Evolutionary conservation across 2,797 vertebrate species (phyloP), one percentile per base, ranked within the genome.

Genomic region (Geotria australis): DNA sequence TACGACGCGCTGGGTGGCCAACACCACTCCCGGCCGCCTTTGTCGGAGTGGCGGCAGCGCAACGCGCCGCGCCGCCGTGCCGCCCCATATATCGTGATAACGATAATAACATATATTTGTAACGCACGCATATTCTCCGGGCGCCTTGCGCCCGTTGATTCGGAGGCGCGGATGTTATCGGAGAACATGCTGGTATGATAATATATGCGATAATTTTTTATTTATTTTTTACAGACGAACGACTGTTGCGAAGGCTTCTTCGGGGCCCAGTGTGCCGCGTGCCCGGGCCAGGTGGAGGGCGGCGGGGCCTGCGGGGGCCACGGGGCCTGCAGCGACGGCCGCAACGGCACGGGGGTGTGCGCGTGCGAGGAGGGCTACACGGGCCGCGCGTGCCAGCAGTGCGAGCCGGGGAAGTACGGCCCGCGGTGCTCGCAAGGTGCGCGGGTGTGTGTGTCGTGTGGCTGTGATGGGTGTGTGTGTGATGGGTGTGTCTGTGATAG

Each of bases 331-430:
- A 14, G 66, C 48, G 88, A 91, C 0, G 81, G 85, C 1, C 62
- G 68, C 7, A 76, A 77, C 0, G 80, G 85, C 57, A 77, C 75
- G 0, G 88, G 88, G 6, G 1, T 10, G 10, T 96, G 88, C 12
- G 57, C 58, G n/a, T 96, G 89, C 1, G 63, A 60, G 45, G 57
- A 48, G 4, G 75, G 75, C 0, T 96, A 80, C 57, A 65, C 2
- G 0, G 88, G 89, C 9, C 83, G 81, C 0, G 85, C 80, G 60
- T 96, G 89, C 0, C 80, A 96, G 62, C 73, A 58, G 46, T 96
- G 89, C 61, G 1, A 48, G 1, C 2, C 57, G 2, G 77, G 77
- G 60, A 79, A 65, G 64, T 94, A 83, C 0, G 75, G 85, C 9
- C 56, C 15, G 57, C 74, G 70, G 69, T 96, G 89, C 2, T 81